These are phyloP conservation scores for Syrphus vitripennis DNA, from an alignment of 2,888 invertebrate species.

Conservation along the genomic window DNA sequence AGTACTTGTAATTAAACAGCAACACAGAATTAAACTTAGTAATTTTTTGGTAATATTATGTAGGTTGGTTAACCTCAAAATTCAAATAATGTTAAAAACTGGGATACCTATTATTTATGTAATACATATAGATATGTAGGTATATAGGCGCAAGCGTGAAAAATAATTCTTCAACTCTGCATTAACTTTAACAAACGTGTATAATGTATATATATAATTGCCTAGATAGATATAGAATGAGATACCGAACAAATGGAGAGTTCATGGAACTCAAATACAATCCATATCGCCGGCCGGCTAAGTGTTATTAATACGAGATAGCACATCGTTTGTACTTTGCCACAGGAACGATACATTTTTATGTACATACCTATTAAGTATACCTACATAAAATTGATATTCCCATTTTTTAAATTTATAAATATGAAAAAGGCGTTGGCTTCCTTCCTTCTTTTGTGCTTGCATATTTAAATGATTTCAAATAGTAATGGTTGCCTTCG, in stretches of 20 bases:
- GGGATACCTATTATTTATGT: neutral
- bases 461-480: neutral
- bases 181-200: neutral
- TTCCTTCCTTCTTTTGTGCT: neutral
- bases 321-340: neutral
- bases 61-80: too few species aligned
- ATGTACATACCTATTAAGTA: neutral
- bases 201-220: neutral
- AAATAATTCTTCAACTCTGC: too few species aligned
- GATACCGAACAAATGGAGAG: neutral
- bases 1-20: too few species aligned
- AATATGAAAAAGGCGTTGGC: slow-evolving; percentile 14
- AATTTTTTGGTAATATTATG: too few species aligned
- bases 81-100: neutral
- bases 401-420: neutral
- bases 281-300: neutral
- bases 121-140: too few species aligned
- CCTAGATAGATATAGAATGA: neutral
- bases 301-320: neutral
- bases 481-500: too few species aligned
- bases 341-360: neutral
- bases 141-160: neutral
- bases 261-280: slow-evolving; percentile 2
- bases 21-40: too few species aligned
- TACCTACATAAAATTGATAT: neutral